Conservation (phyloP, 2,113 vertebrate genomes). For the Strigops habroptila region DNA sequence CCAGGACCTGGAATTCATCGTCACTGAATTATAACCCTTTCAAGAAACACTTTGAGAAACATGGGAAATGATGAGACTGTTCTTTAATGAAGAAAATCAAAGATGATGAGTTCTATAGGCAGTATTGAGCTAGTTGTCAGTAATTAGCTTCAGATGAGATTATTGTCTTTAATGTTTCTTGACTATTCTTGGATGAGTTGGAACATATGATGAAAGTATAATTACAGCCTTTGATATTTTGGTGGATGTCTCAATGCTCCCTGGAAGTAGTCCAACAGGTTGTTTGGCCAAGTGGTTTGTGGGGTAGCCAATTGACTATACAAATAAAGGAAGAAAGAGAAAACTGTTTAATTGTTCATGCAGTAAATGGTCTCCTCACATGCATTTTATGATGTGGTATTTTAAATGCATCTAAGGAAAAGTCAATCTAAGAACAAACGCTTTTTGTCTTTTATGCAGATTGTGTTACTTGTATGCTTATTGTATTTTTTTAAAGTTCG, state of each 20-base stretch:
- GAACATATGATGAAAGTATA: constrained; percentile 33
- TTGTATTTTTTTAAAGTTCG: not conserved
- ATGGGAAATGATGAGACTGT: constrained; percentile 38
- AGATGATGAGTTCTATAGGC: constrained; percentile 51
- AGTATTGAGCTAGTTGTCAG: constrained; percentile 39
- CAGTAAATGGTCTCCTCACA: not conserved
- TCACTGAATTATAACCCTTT: not conserved
- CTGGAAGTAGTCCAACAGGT: constrained; percentile 50
- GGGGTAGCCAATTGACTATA: constrained; percentile 2
- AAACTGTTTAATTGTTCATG: constrained; percentile 25
- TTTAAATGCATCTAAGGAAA: constrained; percentile 38
- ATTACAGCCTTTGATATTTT: constrained; percentile 53
- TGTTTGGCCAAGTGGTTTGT: constrained; percentile 36
- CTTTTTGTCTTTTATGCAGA: constrained; percentile 44
- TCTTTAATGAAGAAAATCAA: constrained; percentile 49
- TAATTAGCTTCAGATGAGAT: constrained; percentile 58
- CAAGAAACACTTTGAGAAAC: constrained; percentile 43
- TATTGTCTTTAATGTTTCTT: constrained; percentile 48
- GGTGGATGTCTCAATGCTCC: not conserved
- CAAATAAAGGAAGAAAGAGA: constrained; percentile 28
- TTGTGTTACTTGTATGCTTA: not conserved
- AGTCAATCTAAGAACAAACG: constrained; percentile 43
- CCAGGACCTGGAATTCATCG: constrained; percentile 14
- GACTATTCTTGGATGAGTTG: constrained; percentile 29
- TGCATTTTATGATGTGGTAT: constrained; percentile 45